phyloP scores from a whole-genome alignment of 1,140 invertebrate species.

The Zaprionus ornatus region DNA sequence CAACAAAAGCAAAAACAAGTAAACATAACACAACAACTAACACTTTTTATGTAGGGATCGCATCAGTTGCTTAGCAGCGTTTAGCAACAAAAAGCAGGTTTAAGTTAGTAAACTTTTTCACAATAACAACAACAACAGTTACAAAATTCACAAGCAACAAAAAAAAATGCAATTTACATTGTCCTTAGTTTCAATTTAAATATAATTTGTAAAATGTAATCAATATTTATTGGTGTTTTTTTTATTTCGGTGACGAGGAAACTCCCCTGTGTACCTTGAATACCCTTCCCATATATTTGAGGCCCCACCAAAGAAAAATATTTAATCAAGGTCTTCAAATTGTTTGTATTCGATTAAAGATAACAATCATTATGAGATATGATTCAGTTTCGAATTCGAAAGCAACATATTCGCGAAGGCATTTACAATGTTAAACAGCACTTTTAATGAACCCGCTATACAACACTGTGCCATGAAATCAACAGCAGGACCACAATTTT shows the following conservation, averaged over 20 bases:
- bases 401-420: neutral
- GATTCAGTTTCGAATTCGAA: too few relatives aligned
- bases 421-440: neutral
- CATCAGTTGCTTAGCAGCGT: conserved; percentile 56
- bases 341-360: too few relatives aligned
- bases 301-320: neutral
- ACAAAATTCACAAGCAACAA: conserved; percentile 51
- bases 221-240: conserved; percentile 8
- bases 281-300: neutral
- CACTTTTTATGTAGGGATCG: conserved; percentile 40
- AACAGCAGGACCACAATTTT: neutral
- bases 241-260: conserved; percentile 4
- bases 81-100: conserved; percentile 65
- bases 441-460: neutral
- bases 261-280: neutral
- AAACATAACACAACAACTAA: conserved; percentile 42
- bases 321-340: neutral
- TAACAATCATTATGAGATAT: too few relatives aligned
- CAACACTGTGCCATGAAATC: neutral
- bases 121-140: conserved; percentile 64
- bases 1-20: conserved; percentile 30
- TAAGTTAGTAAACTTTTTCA: conserved; percentile 73
- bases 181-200: conserved; percentile 75
- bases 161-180: conserved; percentile 47
- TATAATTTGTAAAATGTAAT: conserved; percentile 67